Evolutionary conservation across 2,113 vertebrate genomes (phyloP), one percentile per base, ranked within the genome.

Genomic region (Podiceps cristatus): DNA sequence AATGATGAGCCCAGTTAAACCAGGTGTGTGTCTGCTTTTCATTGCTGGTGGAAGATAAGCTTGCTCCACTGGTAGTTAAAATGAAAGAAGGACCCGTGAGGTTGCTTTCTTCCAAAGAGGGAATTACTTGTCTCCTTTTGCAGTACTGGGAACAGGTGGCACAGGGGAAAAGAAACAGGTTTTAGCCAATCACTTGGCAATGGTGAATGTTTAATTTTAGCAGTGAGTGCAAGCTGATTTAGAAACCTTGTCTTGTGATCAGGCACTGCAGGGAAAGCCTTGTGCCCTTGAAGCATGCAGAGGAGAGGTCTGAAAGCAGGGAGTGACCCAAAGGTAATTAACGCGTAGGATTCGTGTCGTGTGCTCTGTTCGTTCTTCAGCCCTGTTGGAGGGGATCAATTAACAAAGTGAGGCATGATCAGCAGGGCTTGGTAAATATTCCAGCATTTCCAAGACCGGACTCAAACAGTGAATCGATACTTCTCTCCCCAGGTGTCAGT

Each of bases 301-400:
- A 73, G 27, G 27, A 83, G 63, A 52, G 5, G 15, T 44, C 56
- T 86, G 66, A 85, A 90, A 85, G 52, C 22, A 75, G 9, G 42
- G 42, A 67, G n/a, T 25, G 16, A 71, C 42, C 20, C 50, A 25
- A 66, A 69, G 35, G 31, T 69, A 29, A 55, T 68, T 31, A 66
- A 62, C 2, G 11, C 52, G 29, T 71, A 63, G 35, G 28, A 56
- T 68, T 90, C 1, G 0, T 18, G 28, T 28, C 2, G 0, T 49
- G 49, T 0, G 0, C 25, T 15, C n/a, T 55, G 49, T 33, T 88
- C 4, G 2, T 75, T 47, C 64, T 88, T 94, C 72, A 86, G 27
- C 55, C 50, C 47, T 31, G 3, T 3, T 13, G 1, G 8, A 42
- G 55, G 50, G 27, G 60, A 44, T 67, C 56, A 67, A 5, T 42